A percentile compares a stretch with the other conserved stretches of the same genome.
Evolutionary conservation across 2,888 invertebrate genomes (phyloP).

Genomic region (Coleophora deauratella): DNA sequence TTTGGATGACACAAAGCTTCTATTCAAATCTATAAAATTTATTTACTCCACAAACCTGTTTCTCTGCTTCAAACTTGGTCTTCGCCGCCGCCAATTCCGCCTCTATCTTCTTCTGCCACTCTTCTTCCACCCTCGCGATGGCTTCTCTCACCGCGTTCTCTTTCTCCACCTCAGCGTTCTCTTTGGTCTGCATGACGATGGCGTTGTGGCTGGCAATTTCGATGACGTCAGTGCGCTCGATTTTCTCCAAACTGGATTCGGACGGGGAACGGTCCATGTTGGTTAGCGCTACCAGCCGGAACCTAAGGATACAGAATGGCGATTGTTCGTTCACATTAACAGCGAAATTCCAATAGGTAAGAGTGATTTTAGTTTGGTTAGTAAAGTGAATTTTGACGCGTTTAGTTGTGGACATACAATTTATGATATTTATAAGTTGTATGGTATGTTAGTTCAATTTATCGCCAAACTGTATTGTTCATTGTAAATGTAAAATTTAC

Average conservation of each 20-base stretch:
- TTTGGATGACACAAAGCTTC: too few species aligned
- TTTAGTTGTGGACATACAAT: too few species aligned
- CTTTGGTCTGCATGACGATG: slow-evolving; percentile 78
- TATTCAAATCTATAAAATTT: not conserved
- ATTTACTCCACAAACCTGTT: slow-evolving; percentile 43
- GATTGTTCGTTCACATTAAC: too few species aligned
- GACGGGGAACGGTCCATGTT: slow-evolving; percentile 85
- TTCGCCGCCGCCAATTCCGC: slow-evolving; percentile 43
- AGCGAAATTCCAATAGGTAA: too few species aligned
- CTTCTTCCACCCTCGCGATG: slow-evolving; percentile 72
- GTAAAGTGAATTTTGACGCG: too few species aligned
- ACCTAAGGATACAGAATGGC: slow-evolving; percentile 52
- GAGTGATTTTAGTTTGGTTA: too few species aligned
- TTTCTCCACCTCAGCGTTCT: slow-evolving; percentile 77
- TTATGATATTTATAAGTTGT: too few species aligned
- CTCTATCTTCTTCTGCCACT: slow-evolving; percentile 70
- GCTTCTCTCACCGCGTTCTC: slow-evolving; percentile 69
- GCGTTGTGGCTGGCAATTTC: slow-evolving; percentile 78
- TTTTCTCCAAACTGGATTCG: slow-evolving; percentile 84
- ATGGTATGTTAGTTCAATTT: too few species aligned
- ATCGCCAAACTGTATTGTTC: too few species aligned
- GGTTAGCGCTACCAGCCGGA: slow-evolving; percentile 81
- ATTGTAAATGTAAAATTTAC: too few species aligned
- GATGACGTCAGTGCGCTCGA: slow-evolving; percentile 78
- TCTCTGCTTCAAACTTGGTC: slow-evolving; percentile 66